These are phyloP conservation scores for Gallinago stenura DNA, from an alignment of 2,797 vertebrate genomes.

Conservation along the genomic window DNA sequence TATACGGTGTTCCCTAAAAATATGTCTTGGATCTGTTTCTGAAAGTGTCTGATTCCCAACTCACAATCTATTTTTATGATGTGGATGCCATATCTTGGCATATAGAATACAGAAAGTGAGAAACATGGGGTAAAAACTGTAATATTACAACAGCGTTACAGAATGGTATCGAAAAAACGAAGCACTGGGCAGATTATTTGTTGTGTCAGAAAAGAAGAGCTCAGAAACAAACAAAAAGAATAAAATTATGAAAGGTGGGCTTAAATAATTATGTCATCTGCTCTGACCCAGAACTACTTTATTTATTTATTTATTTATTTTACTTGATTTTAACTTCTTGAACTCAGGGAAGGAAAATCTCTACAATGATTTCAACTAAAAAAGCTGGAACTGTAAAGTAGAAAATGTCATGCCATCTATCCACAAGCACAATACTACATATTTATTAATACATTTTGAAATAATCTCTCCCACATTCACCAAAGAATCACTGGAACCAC, in stretches of 20 bases:
- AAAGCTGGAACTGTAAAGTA: background rate
- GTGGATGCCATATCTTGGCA: accelerated
- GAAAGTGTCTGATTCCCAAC: background rate
- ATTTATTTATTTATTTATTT: background rate
- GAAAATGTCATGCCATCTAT: background rate
- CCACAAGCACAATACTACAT: background rate
- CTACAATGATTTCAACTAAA: background rate
- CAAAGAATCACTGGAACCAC: background rate
- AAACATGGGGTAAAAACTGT: background rate
- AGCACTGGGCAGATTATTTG: background rate
- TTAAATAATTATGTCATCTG: background rate
- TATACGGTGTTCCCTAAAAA: background rate
- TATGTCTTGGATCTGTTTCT: background rate
- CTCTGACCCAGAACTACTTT: background rate
- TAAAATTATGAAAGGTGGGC: background rate
- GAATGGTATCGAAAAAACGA: background rate
- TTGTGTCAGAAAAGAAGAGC: background rate
- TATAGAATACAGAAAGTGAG: accelerated
- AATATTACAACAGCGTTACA: background rate
- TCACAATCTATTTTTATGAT: background rate
- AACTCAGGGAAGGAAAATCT: background rate
- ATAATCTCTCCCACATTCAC: background rate
- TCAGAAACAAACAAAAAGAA: background rate
- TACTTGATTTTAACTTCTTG: background rate
- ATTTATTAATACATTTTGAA: background rate